Base-by-base conservation (phyloP, 2,113 vertebrate species). In the Vulpes lagopus region DNA sequence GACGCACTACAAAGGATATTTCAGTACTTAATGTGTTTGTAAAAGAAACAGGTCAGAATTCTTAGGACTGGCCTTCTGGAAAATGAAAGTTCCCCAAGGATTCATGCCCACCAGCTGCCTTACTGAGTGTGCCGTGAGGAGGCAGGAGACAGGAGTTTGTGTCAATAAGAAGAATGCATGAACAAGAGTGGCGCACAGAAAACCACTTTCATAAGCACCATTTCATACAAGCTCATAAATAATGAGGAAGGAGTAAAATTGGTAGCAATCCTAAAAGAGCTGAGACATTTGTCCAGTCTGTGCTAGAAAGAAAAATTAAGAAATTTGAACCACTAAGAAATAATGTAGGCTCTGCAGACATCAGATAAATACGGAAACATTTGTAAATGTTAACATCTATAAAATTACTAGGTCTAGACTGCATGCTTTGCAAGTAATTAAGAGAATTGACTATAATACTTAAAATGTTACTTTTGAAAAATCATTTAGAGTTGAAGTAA, bases 401-500 rank as follows among this genome's bases (percentile, higher is more conserved):
- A 60, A 65, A 55, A 95, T 89, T 22, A 57, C 59, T 57, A 55
- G 23, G 11, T 62, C 91, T 62, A 89, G 53, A 57, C 71, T 51
- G 25, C 30, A 32, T 9, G 73, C n/a, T 76, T 81, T 65, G 11
- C 30, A 64, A 51, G 60, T 78, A 74, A 86, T 94, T 89, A 89
- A 81, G 55, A 95, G 30, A 95, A 80, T 65, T 69, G 53, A 96
- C 22, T 38, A 10, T 11, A 62, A 65, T 43, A 78, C 69, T 78
- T 73, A 71, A 80, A 38, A 82, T 85, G 25, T 59, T 85, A 76
- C 76, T 89, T 91, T 76, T 65, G 65, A 96, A 96, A 97, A 94
- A 59, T 93, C 3, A 4, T 2, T 0, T 25, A 53, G 30, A n/a
- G 27, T 80, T 57, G 69, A 78, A 82, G 64, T 65, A 51, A 94